Evolutionary conservation across 1,140 invertebrate genomes (phyloP).

Genomic region (Cydia strobilella): DNA sequence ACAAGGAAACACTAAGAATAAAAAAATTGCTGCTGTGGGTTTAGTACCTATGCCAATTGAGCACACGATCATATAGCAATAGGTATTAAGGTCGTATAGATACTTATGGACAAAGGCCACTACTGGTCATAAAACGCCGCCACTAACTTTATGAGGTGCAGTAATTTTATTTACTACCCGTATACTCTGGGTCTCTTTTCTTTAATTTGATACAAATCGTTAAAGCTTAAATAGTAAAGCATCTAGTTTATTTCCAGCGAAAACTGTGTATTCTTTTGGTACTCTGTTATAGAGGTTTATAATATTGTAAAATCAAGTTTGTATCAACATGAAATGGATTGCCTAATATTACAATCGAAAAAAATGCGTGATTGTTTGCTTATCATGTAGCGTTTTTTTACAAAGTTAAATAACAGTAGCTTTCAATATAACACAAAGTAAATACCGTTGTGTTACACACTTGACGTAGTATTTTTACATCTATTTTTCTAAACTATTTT

Average conservation of each 20-base stretch:
- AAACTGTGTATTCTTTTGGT: not conserved
- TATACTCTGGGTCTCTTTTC: conserved; percentile 22
- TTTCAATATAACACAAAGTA: too few species aligned
- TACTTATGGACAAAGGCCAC: not conserved
- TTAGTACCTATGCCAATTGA: too few species aligned
- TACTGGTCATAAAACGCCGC: conserved; percentile 13
- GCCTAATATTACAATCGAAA: too few species aligned
- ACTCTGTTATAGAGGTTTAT: not conserved
- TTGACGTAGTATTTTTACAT: too few species aligned
- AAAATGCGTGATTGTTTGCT: not conserved
- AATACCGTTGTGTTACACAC: too few species aligned
- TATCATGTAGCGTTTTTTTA: too few species aligned
- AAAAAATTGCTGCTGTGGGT: too few species aligned
- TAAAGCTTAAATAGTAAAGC: conserved; percentile 13
- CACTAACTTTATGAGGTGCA: conserved; percentile 16
- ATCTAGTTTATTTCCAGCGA: not conserved
- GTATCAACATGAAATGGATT: not conserved
- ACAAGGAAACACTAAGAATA: too few species aligned
- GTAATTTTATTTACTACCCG: conserved; percentile 27
- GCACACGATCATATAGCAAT: not conserved
- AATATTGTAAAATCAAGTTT: not conserved
- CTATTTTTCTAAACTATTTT: too few species aligned
- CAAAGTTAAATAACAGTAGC: too few species aligned
- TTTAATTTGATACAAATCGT: conserved; percentile 13
- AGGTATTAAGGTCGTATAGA: not conserved